Percentiles rank a stretch among this genome's conserved stretches.
These are phyloP conservation scores for Halcyon smyrnensis DNA, from an alignment of 2,797 vertebrate genomes.

Conservation along the genomic window DNA sequence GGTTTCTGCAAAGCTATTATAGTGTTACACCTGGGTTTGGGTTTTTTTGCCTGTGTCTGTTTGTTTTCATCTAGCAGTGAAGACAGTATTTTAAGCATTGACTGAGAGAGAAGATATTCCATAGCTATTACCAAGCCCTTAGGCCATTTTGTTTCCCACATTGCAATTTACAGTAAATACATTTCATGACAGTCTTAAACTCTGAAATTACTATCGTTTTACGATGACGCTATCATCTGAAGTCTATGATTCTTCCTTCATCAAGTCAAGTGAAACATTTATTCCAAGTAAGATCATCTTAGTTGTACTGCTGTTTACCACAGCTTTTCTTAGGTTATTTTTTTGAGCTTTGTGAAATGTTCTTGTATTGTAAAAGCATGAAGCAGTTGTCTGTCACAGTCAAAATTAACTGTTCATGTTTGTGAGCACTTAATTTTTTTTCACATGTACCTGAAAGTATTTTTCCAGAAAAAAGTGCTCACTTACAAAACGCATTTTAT, in stretches of 20 bases:
- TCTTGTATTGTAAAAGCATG: neutral
- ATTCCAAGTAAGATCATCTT: neutral
- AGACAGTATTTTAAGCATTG: neutral
- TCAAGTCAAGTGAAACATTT: neutral
- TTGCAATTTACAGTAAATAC: neutral
- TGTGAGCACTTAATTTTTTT: neutral
- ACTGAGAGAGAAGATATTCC: neutral
- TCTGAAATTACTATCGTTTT: slow-evolving; percentile 8
- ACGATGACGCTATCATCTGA: neutral
- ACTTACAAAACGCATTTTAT: neutral
- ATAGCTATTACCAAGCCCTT: neutral
- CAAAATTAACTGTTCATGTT: neutral
- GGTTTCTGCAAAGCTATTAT: neutral
- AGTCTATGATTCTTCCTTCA: neutral
- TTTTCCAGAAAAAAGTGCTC: neutral
- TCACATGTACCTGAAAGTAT: neutral
- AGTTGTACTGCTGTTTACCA: neutral
- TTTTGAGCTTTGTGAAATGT: neutral
- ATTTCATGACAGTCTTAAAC: neutral
- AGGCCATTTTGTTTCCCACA: neutral
- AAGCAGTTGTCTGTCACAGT: neutral
- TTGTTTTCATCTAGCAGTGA: neutral
- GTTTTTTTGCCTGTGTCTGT: neutral
- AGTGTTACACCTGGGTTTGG: neutral
- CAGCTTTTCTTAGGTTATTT: neutral